A percentile compares a stretch with the other conserved stretches of the same genome.
Evolutionary conservation across 2,797 vertebrate species (phyloP).

Genomic region (Sebastes vulpes): DNA sequence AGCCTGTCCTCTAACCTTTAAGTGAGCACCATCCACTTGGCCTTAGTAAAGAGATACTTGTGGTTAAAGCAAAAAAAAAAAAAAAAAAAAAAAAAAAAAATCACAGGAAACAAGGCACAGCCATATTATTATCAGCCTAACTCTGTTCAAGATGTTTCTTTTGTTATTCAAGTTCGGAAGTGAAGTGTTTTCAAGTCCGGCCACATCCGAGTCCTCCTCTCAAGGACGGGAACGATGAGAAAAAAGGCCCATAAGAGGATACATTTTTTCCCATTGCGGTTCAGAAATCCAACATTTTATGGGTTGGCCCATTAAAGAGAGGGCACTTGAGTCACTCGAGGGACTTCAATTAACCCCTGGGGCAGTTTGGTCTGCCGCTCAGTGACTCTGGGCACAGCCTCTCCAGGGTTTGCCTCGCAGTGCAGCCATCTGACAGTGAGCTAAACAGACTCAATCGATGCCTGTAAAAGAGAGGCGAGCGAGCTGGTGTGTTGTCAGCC

Average conservation of each 20-base stretch:
- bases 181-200: conserved; percentile 55
- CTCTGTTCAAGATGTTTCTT: conserved; percentile 55
- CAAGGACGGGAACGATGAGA: conserved; percentile 68
- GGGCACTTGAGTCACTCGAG: conserved; percentile 79
- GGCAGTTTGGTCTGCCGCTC: conserved; percentile 74
- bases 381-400: conserved; percentile 55
- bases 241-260: conserved; percentile 61
- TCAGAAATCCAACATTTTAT: conserved; percentile 84
- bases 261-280: conserved; percentile 74
- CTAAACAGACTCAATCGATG: conserved; percentile 71
- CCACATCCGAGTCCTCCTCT: conserved; percentile 58
- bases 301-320: conserved; percentile 80
- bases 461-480: conserved; percentile 67
- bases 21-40: conserved; percentile 29
- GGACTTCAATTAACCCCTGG: conserved; percentile 86
- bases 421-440: conserved; percentile 53
- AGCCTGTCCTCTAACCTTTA: not conserved
- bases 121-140: conserved; percentile 45
- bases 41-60: conserved; percentile 41
- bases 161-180: conserved; percentile 62
- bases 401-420: conserved; percentile 51
- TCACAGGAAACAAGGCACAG: conserved; percentile 35
- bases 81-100: not conserved
- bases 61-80: not conserved
- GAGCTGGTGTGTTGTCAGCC: conserved; percentile 39